These are phyloP conservation scores for Catocala nupta DNA, from an alignment of 2,888 invertebrate genomes.

Conservation along the genomic window DNA sequence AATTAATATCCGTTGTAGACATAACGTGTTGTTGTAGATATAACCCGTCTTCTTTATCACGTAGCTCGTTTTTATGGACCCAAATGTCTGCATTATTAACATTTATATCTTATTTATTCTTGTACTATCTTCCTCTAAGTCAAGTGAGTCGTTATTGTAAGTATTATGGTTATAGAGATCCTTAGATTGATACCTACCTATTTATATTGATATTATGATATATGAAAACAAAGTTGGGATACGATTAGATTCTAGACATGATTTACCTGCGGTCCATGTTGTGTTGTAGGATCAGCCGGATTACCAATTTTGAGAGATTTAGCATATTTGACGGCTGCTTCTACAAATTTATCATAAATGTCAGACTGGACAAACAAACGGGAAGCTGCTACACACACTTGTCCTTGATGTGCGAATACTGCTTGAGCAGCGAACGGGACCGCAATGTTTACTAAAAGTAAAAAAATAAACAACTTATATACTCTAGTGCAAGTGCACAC, in stretches of 20 bases:
- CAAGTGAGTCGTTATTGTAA: too few relatives aligned
- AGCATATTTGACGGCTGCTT: constrained; percentile 90
- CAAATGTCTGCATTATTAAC: too few relatives aligned
- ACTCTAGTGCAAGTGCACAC: constrained; percentile 82
- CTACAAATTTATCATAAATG: constrained; percentile 94
- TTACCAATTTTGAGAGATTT: constrained; percentile 90
- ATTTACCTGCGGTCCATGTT: constrained; percentile 64
- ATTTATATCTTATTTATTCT: too few relatives aligned
- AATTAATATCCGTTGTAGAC: too few relatives aligned
- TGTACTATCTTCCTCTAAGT: too few relatives aligned
- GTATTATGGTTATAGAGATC: too few relatives aligned
- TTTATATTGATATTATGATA: too few relatives aligned
- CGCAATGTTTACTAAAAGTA: constrained; percentile 44
- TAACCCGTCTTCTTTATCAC: too few relatives aligned
- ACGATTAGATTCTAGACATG: too few relatives aligned
- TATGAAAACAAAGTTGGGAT: too few relatives aligned
- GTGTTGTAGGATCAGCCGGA: constrained; percentile 53
- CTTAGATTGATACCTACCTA: too few relatives aligned
- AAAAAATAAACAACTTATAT: constrained; percentile 74
- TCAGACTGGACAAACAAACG: constrained; percentile 58
- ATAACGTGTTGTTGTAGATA: background rate
- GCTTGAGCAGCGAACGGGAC: constrained; percentile 51
- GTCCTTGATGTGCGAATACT: constrained; percentile 56
- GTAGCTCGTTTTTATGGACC: too few relatives aligned
- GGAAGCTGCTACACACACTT: constrained; percentile 56